Base-by-base conservation (phyloP, 2,113 vertebrate species). In the Gobiocypris rarus region DNA sequence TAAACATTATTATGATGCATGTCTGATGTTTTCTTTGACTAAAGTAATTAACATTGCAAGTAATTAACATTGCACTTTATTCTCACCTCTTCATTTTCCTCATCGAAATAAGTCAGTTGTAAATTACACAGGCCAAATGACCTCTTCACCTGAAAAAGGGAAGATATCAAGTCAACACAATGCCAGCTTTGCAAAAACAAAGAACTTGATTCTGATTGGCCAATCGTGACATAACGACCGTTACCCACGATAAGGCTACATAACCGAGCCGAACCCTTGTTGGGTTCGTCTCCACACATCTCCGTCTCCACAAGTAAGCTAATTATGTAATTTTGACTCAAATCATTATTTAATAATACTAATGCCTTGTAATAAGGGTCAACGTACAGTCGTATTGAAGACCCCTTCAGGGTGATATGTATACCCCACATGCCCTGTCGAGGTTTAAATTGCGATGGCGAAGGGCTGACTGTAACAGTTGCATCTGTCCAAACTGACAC, bases 41-140 rank as follows among this genome's bases (percentile, higher is more conserved):
- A 65, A 65, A 65, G 28, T 15, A 67, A 67, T 15, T 19, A 67
- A 67, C 63, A 67, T 17, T 38, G 63, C 10, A 65, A 65, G 26
- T 50, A 28, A n/a, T n/a, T n/a, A n/a, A n/a, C n/a, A n/a, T n/a
- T 15, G 15, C 5, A 5, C 13, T 28, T 65, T 1, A 48, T 9
- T n/a, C 91, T 91, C 83, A 94, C 94, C 93, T 94, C 94, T 75
- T 94, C 94, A 0, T 93, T 94, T 45, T 94, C 94, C 84, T 94
- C 94, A 5, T 94, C 94, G 7, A 92, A 93, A 76, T 94, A 94
- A 1, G 93, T 94, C 75, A 94, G 87, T 82, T 94, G 94, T 5
- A 94, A 91, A 79, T 89, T 93, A 87, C 92, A 92, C 59, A 94
- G 87, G 59, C 94, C 91, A 31, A 93, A 94, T 0, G 94, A 93